Evolutionary conservation across 1,140 invertebrate genomes (phyloP), one percentile per base, ranked within the genome.

Genomic region (Fopius arisanus): DNA sequence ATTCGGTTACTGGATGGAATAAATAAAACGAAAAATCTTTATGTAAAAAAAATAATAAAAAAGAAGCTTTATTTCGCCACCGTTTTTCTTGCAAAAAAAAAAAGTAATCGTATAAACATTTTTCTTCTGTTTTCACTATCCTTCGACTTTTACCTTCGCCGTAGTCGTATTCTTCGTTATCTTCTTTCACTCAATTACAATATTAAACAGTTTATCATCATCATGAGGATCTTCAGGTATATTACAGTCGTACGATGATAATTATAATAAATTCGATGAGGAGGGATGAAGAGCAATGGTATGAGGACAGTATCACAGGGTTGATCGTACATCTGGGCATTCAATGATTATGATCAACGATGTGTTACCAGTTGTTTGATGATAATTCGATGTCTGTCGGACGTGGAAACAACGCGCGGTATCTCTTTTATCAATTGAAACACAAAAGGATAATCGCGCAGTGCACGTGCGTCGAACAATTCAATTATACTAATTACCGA

Each of bases 61-160:
- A 86, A 78, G 86, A 87, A 87, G 86, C 86, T 88, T 88, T 88
- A 88, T 88, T 88, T 88, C 86, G 85, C 87, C 86, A 88, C 87
- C 86, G 86, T 88, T 87, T 73, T 88, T 88, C 86, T 88, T 88
- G 87, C 87, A 88, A 88, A 88, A 88, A 86, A 80, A n/a, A n/a
- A n/a, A n/a, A n/a, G 62, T 37, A 66, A 65, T 59, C 41, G 31
- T 84, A 84, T 83, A 81, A 28, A 73, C 33, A 41, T 68, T 68
- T 51, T 67, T 75, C 40, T 66, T 76, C 37, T 48, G 26, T 23
- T 12, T 65, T 65, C 29, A 65, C 29, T 67, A 68, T 68, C 23
- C 41, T 28, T 73, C 48, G 29, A 62, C 21, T 43, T 66, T 62
- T 71, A n/a, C n/a, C 19, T 37, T 23, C 19, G 59, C 26, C 54